These are phyloP conservation scores for Calameuta pallipes DNA, from an alignment of 2,888 invertebrate genomes.

Conservation along the genomic window DNA sequence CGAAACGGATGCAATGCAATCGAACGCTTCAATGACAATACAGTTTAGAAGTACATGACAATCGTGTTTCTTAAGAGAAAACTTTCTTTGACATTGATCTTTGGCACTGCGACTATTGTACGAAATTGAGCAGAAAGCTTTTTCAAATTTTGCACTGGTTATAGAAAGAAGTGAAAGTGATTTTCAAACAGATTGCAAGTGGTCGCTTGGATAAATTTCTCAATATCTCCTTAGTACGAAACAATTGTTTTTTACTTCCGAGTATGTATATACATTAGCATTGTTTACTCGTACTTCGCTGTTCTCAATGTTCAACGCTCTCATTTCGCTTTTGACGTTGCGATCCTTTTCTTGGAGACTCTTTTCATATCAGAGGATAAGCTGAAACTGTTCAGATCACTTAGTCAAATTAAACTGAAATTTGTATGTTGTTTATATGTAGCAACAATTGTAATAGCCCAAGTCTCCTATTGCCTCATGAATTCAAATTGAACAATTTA, in stretches of 20 bases:
- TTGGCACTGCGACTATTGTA: background rate
- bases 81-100: background rate
- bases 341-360: background rate
- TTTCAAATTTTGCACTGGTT: background rate
- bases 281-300: background rate
- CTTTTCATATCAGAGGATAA: background rate
- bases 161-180: background rate
- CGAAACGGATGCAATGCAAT: background rate
- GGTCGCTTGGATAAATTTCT: slow-evolving; percentile 13
- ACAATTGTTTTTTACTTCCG: slow-evolving; percentile 3
- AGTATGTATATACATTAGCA: background rate
- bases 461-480: too few species aligned
- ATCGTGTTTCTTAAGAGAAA: background rate
- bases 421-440: background rate
- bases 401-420: background rate
- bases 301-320: background rate
- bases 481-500: background rate
- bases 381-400: background rate
- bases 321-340: background rate
- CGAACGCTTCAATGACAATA: background rate
- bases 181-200: background rate
- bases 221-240: slow-evolving; percentile 28
- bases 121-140: background rate
- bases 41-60: background rate
- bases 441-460: background rate